phyloP scores from a whole-genome alignment of 2,888 invertebrate genomes.

The Drosophila melanocephala region DNA sequence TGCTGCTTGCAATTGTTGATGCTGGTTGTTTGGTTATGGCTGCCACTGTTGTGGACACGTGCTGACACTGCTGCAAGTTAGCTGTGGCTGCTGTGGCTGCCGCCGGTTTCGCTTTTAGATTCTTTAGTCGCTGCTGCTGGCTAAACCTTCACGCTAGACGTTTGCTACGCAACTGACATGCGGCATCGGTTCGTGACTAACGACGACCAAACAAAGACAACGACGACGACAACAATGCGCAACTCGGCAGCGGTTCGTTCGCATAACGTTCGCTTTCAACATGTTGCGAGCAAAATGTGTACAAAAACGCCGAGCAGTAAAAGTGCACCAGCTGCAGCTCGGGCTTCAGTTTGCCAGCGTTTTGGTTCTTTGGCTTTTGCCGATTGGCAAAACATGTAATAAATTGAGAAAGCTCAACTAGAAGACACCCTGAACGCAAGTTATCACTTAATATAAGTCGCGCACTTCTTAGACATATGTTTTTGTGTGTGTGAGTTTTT shows the following conservation, averaged over 20 bases:
- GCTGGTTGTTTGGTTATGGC: conserved; percentile 4
- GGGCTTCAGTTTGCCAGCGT: conserved; percentile 5
- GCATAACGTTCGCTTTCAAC: conserved; percentile 56
- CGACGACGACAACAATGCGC: conserved; percentile 24
- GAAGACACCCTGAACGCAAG: neutral
- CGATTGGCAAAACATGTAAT: neutral
- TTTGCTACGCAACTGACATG: conserved; percentile 76
- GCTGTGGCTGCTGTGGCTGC: conserved; percentile 31
- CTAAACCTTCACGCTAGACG: conserved; percentile 75
- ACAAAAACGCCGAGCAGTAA: conserved; percentile 10
- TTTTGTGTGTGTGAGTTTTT: neutral
- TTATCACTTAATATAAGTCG: neutral
- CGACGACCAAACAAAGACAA: conserved; percentile 31
- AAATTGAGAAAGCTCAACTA: neutral
- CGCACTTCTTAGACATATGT: rapidly evolving
- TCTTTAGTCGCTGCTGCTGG: conserved; percentile 28
- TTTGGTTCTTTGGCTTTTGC: conserved; percentile 12
- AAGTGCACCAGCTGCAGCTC: conserved; percentile 38
- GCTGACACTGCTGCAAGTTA: conserved; percentile 34
- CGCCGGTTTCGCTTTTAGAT: conserved; percentile 4
- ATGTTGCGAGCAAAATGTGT: conserved; percentile 54
- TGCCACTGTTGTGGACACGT: conserved; percentile 43
- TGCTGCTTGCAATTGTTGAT: conserved; percentile 26
- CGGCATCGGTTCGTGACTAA: conserved; percentile 42
- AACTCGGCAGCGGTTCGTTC: conserved; percentile 43